These are phyloP conservation scores for Limnodromus scolopaceus DNA, from an alignment of 2,797 vertebrate genomes.

Conservation along the genomic window DNA sequence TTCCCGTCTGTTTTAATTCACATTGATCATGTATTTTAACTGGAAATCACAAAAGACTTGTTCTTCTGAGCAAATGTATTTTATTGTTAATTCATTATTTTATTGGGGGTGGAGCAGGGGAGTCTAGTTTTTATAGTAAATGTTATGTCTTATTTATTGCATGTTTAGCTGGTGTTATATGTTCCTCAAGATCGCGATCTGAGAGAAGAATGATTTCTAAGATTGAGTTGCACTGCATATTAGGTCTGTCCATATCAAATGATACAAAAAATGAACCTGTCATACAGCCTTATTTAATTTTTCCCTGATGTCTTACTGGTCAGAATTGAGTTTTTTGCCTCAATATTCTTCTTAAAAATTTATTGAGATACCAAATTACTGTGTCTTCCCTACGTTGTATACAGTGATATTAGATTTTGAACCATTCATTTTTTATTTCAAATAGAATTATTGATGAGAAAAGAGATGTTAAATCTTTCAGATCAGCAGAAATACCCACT, in stretches of 20 bases:
- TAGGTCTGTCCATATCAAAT: neutral
- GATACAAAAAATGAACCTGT: neutral
- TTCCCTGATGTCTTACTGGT: neutral
- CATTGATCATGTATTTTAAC: neutral
- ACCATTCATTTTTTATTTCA: constrained; percentile 39
- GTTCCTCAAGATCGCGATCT: neutral
- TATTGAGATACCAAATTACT: neutral
- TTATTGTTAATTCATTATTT: neutral
- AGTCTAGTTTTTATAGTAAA: neutral
- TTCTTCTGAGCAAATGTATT: neutral
- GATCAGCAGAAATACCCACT: constrained; percentile 34
- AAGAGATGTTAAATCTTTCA: constrained; percentile 3
- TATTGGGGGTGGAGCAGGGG: neutral
- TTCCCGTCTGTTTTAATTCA: neutral
- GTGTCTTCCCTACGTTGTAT: neutral
- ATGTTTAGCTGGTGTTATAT: neutral
- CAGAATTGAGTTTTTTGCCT: neutral
- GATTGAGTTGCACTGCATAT: neutral
- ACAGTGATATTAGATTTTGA: neutral
- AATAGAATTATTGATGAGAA: constrained; percentile 9
- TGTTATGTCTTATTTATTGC: neutral
- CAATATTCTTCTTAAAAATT: neutral
- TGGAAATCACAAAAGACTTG: neutral
- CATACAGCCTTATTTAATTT: neutral
- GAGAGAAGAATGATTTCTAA: neutral